Evolutionary conservation across 1,140 invertebrate species (phyloP).

Genomic region (Aphelinus atriplicis): DNA sequence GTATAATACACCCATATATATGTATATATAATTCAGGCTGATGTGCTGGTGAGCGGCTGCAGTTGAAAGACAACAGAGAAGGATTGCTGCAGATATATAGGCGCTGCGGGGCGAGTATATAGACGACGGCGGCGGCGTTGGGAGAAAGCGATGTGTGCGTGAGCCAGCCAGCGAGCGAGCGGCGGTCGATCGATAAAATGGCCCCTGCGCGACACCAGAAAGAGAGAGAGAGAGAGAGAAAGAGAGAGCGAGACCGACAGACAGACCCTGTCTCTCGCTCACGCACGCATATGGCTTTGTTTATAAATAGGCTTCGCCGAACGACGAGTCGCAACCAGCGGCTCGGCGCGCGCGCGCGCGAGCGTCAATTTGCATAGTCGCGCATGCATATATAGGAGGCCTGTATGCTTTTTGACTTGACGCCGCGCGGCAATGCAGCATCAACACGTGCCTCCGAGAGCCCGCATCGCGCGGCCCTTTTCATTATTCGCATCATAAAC

Average conservation of each 20-base stretch:
- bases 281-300: slow-evolving; percentile 11
- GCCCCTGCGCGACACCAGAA: background rate
- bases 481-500: too few relatives aligned
- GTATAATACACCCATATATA: too few relatives aligned
- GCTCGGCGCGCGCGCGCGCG: background rate
- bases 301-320: slow-evolving; percentile 41
- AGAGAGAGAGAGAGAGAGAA: background rate
- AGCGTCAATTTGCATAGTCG: slow-evolving; percentile 23
- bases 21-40: too few relatives aligned
- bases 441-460: too few relatives aligned
- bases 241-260: background rate
- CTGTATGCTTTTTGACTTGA: too few relatives aligned
- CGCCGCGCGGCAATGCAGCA: too few relatives aligned
- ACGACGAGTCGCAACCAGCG: slow-evolving; percentile 18
- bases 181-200: slow-evolving; percentile 32
- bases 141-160: background rate
- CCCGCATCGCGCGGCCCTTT: too few relatives aligned
- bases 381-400: too few relatives aligned
- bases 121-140: background rate
- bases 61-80: background rate
- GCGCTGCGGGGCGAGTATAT: background rate
- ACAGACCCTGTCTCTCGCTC: background rate
- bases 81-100: background rate
- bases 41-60: too few relatives aligned
- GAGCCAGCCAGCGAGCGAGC: too few relatives aligned